A percentile compares a stretch with the other conserved stretches of the same genome.
phyloP scores from a whole-genome alignment of 2,113 vertebrate genomes.

The Nestor notabilis region DNA sequence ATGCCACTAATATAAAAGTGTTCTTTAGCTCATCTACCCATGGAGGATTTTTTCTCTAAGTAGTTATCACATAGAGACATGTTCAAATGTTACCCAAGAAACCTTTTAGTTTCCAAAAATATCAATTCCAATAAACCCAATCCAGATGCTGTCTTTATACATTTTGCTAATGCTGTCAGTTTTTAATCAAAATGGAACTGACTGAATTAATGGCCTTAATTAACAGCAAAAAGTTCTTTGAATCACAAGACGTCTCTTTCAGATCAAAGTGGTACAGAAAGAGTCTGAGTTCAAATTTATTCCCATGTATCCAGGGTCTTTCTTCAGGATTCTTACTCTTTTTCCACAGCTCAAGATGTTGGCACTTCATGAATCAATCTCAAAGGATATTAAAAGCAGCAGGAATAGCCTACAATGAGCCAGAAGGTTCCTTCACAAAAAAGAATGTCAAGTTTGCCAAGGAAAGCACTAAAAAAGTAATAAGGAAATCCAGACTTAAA shows the following conservation, averaged over 20 bases:
- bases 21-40: neutral
- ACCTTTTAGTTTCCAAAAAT: neutral
- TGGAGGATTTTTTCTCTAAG: neutral
- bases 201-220: constrained; percentile 41
- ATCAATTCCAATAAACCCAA: neutral
- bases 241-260: constrained; percentile 61
- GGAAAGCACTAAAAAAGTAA: constrained; percentile 54
- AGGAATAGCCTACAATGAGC: constrained; percentile 52
- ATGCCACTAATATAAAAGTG: neutral
- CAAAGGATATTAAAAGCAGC: constrained; percentile 64
- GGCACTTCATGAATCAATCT: constrained; percentile 63
- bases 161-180: constrained; percentile 7
- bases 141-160: neutral
- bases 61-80: neutral
- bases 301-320: constrained; percentile 35
- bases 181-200: constrained; percentile 52
- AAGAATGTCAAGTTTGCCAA: constrained; percentile 44
- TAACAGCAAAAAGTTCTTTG: constrained; percentile 59
- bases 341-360: constrained; percentile 60
- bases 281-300: constrained; percentile 69
- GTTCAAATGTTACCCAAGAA: neutral
- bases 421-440: constrained; percentile 51
- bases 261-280: constrained; percentile 64
- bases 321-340: constrained; percentile 59
- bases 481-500: constrained; percentile 55